phyloP scores from a whole-genome alignment of 2,888 invertebrate genomes.

The Pocota personata region DNA sequence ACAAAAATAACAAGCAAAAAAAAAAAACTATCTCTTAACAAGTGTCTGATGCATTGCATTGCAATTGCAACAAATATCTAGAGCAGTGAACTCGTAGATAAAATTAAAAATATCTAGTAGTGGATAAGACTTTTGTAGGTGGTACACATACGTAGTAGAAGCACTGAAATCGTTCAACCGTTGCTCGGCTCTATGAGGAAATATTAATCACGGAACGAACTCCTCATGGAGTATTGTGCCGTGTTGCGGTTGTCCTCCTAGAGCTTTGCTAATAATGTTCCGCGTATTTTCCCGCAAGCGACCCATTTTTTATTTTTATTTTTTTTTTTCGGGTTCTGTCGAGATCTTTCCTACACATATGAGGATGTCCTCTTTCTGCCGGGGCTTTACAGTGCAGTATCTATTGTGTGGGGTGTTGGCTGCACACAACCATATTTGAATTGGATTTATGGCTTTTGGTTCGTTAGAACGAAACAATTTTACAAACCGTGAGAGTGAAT shows the following conservation, averaged over 20 bases:
- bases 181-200: neutral
- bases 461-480: slow-evolving; percentile 26
- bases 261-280: slow-evolving; percentile 13
- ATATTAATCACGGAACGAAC: slow-evolving; percentile 7
- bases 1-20: neutral
- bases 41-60: neutral
- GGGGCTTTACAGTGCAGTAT: neutral
- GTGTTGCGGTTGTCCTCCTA: neutral
- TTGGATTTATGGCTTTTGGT: slow-evolving; percentile 59
- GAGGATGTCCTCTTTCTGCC: slow-evolving; percentile 3
- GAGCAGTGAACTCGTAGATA: slow-evolving; percentile 12
- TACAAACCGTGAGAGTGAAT: neutral
- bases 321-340: neutral
- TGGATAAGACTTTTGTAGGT: slow-evolving; percentile 1
- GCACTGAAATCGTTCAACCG: neutral
- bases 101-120: neutral
- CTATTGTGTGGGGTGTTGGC: slow-evolving; percentile 16
- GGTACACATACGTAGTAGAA: neutral
- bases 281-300: slow-evolving; percentile 62
- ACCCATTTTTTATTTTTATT: slow-evolving; percentile 41
- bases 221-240: neutral
- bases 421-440: slow-evolving; percentile 44
- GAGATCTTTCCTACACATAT: slow-evolving; percentile 12
- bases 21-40: slow-evolving; percentile 8
- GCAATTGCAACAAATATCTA: neutral